Evolutionary conservation across 2,113 vertebrate genomes (phyloP).

Genomic region (Gobio gobio): DNA sequence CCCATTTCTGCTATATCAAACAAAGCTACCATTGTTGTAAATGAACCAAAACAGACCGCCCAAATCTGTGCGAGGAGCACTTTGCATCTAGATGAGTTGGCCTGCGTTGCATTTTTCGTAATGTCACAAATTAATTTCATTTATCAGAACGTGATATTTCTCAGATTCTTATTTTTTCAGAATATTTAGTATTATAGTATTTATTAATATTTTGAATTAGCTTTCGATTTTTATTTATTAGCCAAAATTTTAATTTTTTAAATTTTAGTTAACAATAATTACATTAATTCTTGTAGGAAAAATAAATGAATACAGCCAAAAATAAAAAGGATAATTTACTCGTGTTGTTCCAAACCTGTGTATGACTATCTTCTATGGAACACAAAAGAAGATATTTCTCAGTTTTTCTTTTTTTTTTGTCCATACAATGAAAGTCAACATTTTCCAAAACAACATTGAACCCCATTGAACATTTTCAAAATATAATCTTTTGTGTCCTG

Average conservation of each 20-base stretch:
- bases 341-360: no score
- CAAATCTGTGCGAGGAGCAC: conserved; percentile 17
- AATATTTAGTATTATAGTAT: background rate
- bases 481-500: background rate
- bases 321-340: no score
- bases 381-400: background rate
- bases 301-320: no score
- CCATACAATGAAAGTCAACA: background rate
- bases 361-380: background rate
- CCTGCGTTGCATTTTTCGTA: background rate
- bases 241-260: background rate
- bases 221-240: background rate
- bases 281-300: no score
- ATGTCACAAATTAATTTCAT: background rate
- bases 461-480: background rate
- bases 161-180: background rate
- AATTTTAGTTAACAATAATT: no score
- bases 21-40: conserved; percentile 49
- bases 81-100: conserved; percentile 32
- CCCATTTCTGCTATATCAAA: conserved; percentile 45
- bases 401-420: background rate
- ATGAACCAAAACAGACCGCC: background rate
- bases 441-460: background rate
- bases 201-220: background rate
- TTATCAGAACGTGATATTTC: background rate